These are phyloP conservation scores for Accipiter virgatus DNA, from an alignment of 2,113 vertebrate genomes.

Conservation along the genomic window DNA sequence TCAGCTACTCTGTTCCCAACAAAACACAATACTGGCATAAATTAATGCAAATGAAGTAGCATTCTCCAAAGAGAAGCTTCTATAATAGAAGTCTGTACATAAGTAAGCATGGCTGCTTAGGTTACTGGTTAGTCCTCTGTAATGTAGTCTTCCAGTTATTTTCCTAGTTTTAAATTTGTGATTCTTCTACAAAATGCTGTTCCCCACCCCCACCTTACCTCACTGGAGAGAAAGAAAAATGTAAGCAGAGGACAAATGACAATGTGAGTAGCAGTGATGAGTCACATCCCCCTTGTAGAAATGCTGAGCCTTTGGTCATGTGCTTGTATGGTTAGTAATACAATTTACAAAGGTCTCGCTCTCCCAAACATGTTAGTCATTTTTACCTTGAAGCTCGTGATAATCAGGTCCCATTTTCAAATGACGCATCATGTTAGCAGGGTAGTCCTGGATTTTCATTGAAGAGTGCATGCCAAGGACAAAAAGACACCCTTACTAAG, in stretches of 20 bases:
- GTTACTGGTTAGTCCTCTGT: background rate
- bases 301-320: background rate
- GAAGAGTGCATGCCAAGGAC: background rate
- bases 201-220: background rate
- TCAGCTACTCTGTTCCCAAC: background rate
- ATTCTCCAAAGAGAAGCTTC: background rate
- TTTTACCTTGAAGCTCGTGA: background rate
- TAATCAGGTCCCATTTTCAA: background rate
- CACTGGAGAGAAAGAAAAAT: background rate
- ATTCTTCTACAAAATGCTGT: background rate
- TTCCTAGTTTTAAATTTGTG: background rate
- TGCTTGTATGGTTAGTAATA: background rate
- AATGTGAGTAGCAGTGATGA: conserved; percentile 4
- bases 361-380: background rate
- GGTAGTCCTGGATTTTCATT: background rate
- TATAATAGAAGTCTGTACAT: background rate
- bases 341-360: background rate
- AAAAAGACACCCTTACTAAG: background rate
- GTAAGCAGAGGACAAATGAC: conserved; percentile 6
- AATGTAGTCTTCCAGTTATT: background rate
- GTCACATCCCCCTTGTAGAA: background rate
- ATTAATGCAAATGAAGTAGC: background rate
- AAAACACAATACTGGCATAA: background rate
- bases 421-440: background rate
- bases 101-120: background rate